Conservation (phyloP, 2,888 invertebrate species). For the Synergus itoensis region DNA sequence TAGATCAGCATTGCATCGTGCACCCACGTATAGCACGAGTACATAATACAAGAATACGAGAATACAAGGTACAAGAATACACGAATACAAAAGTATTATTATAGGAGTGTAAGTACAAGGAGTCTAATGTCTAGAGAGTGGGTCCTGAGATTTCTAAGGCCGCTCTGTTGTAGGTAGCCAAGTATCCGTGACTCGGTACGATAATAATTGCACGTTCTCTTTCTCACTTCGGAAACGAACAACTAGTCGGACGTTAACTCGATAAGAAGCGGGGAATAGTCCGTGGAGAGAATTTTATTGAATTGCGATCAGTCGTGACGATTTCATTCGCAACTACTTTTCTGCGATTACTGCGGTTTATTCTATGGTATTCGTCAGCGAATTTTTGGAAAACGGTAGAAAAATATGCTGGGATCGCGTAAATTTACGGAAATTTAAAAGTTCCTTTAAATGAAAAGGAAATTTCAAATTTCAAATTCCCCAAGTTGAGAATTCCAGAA, state of each 20-base stretch:
- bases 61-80: too few relatives aligned
- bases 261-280: too few relatives aligned
- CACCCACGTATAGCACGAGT: constrained; percentile 47
- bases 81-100: too few relatives aligned
- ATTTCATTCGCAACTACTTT: too few relatives aligned
- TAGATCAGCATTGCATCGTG: constrained; percentile 36
- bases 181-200: constrained; percentile 61
- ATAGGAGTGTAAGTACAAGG: not conserved
- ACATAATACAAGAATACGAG: not conserved
- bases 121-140: constrained; percentile 33
- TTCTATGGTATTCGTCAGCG: too few relatives aligned
- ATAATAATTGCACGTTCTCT: constrained; percentile 61
- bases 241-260: constrained; percentile 20
- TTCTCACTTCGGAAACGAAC: constrained; percentile 48
- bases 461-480: too few relatives aligned
- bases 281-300: not conserved
- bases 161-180: constrained; percentile 49
- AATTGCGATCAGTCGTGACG: not conserved
- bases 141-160: constrained; percentile 49
- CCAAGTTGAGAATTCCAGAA: too few relatives aligned
- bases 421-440: too few relatives aligned
- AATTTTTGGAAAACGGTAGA: too few relatives aligned
- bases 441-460: too few relatives aligned
- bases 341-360: too few relatives aligned
- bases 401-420: too few relatives aligned